phyloP scores from a whole-genome alignment of 2,113 vertebrate genomes.

The Etheostoma spectabile region DNA sequence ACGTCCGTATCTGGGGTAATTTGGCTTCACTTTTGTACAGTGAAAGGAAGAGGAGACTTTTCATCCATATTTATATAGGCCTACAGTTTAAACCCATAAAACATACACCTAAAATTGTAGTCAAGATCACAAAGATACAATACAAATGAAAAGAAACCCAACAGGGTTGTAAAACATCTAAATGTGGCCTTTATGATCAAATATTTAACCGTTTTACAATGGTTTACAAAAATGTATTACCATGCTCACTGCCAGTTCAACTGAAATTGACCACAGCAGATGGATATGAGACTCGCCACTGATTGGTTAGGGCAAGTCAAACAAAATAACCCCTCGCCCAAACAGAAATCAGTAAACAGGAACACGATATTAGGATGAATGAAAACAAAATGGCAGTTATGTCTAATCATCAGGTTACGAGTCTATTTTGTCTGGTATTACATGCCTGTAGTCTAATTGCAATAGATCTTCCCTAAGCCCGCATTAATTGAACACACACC shows the following conservation, averaged over 20 bases:
- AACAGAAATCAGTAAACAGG: not conserved
- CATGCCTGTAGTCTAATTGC: constrained; percentile 5
- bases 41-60: no score
- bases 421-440: not conserved
- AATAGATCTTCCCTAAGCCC: not conserved
- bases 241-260: no score
- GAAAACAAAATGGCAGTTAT: not conserved
- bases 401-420: not conserved
- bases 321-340: not conserved
- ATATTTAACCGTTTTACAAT: not conserved
- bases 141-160: not conserved
- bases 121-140: not conserved
- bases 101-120: not conserved
- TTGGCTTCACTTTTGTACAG: no score
- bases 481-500: not conserved
- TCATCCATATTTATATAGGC: no score
- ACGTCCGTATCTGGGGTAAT: no score
- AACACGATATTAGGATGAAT: not conserved
- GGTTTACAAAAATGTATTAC: no score
- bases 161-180: no score
- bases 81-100: not conserved
- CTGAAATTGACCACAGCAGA: no score
- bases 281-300: not conserved
- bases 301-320: not conserved
- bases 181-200: not conserved